Conservation (phyloP, 2,888 invertebrate genomes). For the Antheraea assamensis region DNA sequence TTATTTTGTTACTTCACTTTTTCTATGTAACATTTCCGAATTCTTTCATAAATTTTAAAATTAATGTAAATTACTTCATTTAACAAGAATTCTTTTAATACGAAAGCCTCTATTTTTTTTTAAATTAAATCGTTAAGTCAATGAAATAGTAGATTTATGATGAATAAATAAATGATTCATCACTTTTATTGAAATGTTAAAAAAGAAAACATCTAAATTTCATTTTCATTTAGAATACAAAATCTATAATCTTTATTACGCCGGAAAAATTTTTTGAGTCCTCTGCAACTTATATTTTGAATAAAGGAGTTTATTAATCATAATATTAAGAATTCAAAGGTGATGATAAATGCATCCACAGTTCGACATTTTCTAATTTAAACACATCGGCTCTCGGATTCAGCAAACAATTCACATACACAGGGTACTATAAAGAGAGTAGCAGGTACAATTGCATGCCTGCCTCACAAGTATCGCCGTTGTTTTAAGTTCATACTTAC, state of each 20-base stretch:
- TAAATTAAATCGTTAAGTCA: neutral
- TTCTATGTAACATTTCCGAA: neutral
- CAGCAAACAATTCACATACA: neutral
- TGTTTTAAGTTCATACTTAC: neutral
- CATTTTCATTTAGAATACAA: neutral
- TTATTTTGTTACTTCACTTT: neutral
- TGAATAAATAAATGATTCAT: neutral
- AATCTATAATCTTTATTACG: neutral
- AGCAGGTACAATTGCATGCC: neutral
- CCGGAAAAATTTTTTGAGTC: neutral
- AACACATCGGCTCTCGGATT: neutral
- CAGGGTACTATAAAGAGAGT: neutral
- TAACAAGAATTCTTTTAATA: too few relatives aligned
- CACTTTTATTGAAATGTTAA: neutral
- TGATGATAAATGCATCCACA: neutral
- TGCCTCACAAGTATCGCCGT: neutral
- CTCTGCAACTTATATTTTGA: too few relatives aligned
- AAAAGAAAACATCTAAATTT: neutral
- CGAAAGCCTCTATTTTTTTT: too few relatives aligned
- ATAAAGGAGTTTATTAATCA: too few relatives aligned
- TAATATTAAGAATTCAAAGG: neutral
- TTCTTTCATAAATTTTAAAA: too few relatives aligned
- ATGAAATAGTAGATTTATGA: neutral
- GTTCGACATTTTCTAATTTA: neutral
- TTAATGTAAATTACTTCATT: too few relatives aligned